phyloP scores from a whole-genome alignment of 2,888 invertebrate species.

The Busseola fusca region DNA sequence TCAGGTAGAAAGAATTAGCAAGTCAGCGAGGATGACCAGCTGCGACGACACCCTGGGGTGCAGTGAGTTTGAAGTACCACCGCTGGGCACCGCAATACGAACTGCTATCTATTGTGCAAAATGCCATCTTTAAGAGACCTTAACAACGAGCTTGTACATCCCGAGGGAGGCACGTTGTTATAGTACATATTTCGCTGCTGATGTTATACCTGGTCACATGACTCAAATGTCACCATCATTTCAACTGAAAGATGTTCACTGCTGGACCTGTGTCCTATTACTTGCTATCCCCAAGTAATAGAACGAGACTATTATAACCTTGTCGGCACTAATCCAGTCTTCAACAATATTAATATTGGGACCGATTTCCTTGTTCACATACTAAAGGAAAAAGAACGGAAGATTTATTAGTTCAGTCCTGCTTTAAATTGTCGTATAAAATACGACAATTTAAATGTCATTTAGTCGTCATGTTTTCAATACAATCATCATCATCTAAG shows the following conservation, averaged over 20 bases:
- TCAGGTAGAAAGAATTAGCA: neutral
- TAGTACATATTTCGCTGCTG: neutral
- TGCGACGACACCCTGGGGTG: neutral
- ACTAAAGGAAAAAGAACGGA: no score
- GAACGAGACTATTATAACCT: no score
- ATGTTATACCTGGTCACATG: neutral
- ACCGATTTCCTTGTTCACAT: no score
- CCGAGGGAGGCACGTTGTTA: neutral
- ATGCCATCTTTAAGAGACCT: neutral
- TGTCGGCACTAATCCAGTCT: no score
- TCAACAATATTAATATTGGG: no score
- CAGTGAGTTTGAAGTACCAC: neutral
- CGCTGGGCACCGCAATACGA: neutral
- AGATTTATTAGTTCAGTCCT: no score
- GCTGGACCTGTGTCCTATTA: neutral
- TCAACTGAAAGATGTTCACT: neutral
- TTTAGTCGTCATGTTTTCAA: no score
- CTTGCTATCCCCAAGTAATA: no score
- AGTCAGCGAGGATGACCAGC: neutral
- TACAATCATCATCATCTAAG: neutral
- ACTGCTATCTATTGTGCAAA: neutral
- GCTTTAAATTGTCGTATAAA: no score
- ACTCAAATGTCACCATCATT: neutral
- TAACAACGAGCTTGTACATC: neutral
- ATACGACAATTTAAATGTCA: no score